Evolutionary conservation across 2,888 invertebrate genomes (phyloP), one percentile per base, ranked within the genome.

Genomic region (Cylloceria caligata): DNA sequence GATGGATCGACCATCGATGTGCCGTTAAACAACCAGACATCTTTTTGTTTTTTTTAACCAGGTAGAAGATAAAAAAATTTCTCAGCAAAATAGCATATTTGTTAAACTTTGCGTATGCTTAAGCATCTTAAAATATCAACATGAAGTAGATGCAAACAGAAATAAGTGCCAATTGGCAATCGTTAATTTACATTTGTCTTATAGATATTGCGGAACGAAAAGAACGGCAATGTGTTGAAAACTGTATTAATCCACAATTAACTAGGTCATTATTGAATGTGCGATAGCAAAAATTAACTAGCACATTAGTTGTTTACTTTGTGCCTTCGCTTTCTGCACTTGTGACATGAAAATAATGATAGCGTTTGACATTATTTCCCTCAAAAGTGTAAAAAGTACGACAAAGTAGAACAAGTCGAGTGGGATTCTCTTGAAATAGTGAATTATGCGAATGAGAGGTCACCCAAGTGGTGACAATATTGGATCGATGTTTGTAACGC

Each of bases 401-500:
- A 1, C 19, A 49, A 52, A 52, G 52, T 52, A 13, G 52, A 52
- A 13, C 52, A 13, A 16, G 5, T 27, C 30, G 6, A 34, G 16
- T 34, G 30, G 4, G 16, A 4, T 30, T 3, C 6, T 30, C n/a
- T n/a, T 30, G 57, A 57, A 57, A 34, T 30, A 16, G 34, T 13
- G 6, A n/a, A 21, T 34, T 16, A 1, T 16, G 16, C n/a, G n/a
- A 30, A 16, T 9, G 16, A 39, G 39, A 34, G 39, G 62, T 16
- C 34, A 57, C 7, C 1, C 9, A 16, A 11, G 11, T 11, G 9
- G 4, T 11, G 16, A 21, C 9, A 60, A 34, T 7, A 27, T 42
- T 21, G 16, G 45, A 60, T 72, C 72, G 72, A 60, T 34, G 57
- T 34, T 27, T 42, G 19, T 27, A 30, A 72, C 9, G 16, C 2